Evolutionary conservation across 2,113 vertebrate genomes (phyloP), one percentile per base, ranked within the genome.

Genomic region (Pelusios castaneus): DNA sequence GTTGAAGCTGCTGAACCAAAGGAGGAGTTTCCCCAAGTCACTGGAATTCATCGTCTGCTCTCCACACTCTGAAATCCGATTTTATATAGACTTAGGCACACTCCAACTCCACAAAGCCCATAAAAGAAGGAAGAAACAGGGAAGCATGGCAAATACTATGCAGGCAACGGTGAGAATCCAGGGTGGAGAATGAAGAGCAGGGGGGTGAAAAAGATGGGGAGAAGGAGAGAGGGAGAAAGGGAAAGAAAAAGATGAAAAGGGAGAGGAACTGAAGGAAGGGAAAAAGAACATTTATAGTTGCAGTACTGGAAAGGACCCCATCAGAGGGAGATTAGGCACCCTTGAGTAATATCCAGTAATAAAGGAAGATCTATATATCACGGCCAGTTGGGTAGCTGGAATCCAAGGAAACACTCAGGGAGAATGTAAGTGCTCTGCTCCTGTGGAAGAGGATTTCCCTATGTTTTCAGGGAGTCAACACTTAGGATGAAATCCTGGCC

Each of bases 211-310:
- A 16, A 51, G 49, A 51, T 2, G n/a, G 49, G 7, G 31, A 52
- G 63, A 25, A 79, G 45, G 47, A 41, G 77, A 79, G 12, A 38
- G 73, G 29, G 73, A 55, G 41, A 49, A 49, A 49, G 16, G 47
- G 73, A 83, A 51, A 31, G 52, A 14, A 67, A 73, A 24, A 1
- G 0, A 31, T 67, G n/a, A 2, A 0, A 80, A 52, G 34, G 27
- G 41, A 34, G 29, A 10, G 5, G 77, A 80, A 17, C 45, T 56
- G 55, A 24, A 56, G 25, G 55, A 34, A 38, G 31, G 9, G 60
- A 12, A 29, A 22, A 8, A 12, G 58, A 22, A 8, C 17, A 21
- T 8, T 38, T 67, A 34, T 17, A 17, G 63, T 21, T n/a, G 63
- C 17, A 22, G 19, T 10, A 38, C 63, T 38, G 17, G 17, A n/a